Base-by-base conservation (phyloP, 2,797 vertebrate species). In the Xiphophorus birchmanni region DNA sequence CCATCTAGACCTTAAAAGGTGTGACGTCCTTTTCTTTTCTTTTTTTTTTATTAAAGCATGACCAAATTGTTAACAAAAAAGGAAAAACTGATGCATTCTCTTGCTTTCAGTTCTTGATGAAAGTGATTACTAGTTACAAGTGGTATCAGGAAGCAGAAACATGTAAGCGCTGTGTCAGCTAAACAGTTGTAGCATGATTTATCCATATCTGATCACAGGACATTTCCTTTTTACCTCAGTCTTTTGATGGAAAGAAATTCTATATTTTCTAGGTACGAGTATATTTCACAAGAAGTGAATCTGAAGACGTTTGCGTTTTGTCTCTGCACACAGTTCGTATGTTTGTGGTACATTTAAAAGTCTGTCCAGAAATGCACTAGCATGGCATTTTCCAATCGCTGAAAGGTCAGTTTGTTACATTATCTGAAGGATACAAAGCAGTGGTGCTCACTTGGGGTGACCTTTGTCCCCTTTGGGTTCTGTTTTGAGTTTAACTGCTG, bases 201-300 rank as follows among this genome's bases (percentile, higher is more conserved):
- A 87, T 95, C 92, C 93, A 94, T 95, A 95, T 96, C 94, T 87
- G 86, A 89, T 94, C 89, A 88, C 93, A 82, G 87, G 93, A 92
- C 93, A 93, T 94, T 95, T 93, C 60, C 88, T 94, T 94, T 92
- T 92, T 95, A 95, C 93, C 94, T 95, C 92, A 92, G 91, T 88
- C 81, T 87, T 56, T 71, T 75, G 80, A 84, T 78, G 73, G 82
- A 91, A 85, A 35, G 80, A 91, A 79, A 90, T 83, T 0, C 80
- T 88, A 82, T 91, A 90, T 89, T 87, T 91, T 94, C 91, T 84
- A 91, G 87, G 88, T 92, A 92, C 87, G 88, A 79, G 52, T 89
- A 73, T 85, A 74, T 89, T 88, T 85, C 73, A 87, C 65, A 32
- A 75, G 69, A 73, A 86, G 80, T 77, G 74, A 86, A 87, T 72